phyloP scores from a whole-genome alignment of 2,888 invertebrate species.

The Brachyptera putata region DNA sequence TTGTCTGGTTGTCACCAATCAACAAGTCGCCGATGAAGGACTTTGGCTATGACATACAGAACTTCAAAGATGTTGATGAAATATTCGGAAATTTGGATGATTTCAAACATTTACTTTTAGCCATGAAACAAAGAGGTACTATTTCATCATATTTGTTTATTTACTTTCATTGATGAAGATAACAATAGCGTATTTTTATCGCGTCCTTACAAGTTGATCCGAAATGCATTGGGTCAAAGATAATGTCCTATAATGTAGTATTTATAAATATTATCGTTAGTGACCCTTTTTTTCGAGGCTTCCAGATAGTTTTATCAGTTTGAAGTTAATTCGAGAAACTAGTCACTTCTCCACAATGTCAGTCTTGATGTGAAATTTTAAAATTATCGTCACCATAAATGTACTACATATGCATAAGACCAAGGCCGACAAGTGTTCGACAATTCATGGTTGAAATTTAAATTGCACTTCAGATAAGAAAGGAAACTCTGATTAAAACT shows the following conservation, averaged over 20 bases:
- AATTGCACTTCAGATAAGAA: too few relatives aligned
- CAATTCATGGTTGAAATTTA: too few relatives aligned
- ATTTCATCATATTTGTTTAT: constrained; percentile 12
- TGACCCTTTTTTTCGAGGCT: too few relatives aligned
- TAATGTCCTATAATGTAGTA: not conserved
- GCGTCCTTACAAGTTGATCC: not conserved
- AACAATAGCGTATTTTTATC: not conserved
- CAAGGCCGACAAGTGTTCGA: too few relatives aligned
- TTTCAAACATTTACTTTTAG: constrained; percentile 55
- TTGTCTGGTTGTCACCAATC: constrained; percentile 82
- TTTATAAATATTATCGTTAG: not conserved
- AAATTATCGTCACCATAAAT: too few relatives aligned
- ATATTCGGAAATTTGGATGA: constrained; percentile 71
- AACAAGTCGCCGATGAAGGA: constrained; percentile 80
- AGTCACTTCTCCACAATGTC: too few relatives aligned
- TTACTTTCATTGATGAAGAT: not conserved
- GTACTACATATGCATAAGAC: too few relatives aligned
- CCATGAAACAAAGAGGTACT: constrained; percentile 52
- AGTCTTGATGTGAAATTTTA: too few relatives aligned
- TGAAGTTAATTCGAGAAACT: too few relatives aligned
- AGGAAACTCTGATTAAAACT: too few relatives aligned
- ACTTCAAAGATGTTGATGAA: constrained; percentile 67
- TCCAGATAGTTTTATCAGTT: too few relatives aligned
- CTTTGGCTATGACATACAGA: constrained; percentile 82
- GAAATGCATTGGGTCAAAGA: not conserved